Conservation (phyloP, 2,888 invertebrate species). For the Dynastes grantii region DNA sequence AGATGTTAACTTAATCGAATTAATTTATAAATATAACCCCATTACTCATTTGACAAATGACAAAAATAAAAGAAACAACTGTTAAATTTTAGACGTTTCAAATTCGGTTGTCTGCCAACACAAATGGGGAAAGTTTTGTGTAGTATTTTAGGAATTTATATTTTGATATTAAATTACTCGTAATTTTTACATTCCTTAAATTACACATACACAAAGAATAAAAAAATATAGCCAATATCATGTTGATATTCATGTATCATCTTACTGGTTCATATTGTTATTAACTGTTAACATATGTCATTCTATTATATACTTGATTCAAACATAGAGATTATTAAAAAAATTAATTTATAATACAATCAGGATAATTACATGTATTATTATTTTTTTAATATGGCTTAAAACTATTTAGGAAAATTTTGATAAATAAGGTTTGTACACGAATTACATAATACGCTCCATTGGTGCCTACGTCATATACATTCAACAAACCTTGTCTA, state of each 20-base stretch:
- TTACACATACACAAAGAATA: neutral
- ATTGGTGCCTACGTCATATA: too few species aligned
- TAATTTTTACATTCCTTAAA: neutral
- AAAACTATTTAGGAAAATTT: too few species aligned
- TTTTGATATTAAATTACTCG: neutral
- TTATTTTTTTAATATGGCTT: too few species aligned
- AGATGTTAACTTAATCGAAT: conserved; percentile 41
- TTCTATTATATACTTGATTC: neutral
- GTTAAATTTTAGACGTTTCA: neutral
- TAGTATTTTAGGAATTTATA: too few species aligned
- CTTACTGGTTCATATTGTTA: neutral
- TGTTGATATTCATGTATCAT: neutral
- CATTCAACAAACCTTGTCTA: too few species aligned
- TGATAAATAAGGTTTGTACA: too few species aligned
- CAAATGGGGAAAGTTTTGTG: too few species aligned
- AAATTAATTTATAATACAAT: too few species aligned
- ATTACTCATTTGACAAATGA: conserved; percentile 58
- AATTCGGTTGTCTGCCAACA: conserved; percentile 24
- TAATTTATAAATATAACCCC: conserved; percentile 59
- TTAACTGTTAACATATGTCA: neutral
- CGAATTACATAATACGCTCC: too few species aligned
- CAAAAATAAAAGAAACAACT: conserved; percentile 53
- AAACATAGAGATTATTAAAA: too few species aligned
- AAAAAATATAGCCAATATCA: neutral
- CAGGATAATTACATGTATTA: too few species aligned